phyloP scores from a whole-genome alignment of 2,113 vertebrate genomes.

The Percina caprodes region DNA sequence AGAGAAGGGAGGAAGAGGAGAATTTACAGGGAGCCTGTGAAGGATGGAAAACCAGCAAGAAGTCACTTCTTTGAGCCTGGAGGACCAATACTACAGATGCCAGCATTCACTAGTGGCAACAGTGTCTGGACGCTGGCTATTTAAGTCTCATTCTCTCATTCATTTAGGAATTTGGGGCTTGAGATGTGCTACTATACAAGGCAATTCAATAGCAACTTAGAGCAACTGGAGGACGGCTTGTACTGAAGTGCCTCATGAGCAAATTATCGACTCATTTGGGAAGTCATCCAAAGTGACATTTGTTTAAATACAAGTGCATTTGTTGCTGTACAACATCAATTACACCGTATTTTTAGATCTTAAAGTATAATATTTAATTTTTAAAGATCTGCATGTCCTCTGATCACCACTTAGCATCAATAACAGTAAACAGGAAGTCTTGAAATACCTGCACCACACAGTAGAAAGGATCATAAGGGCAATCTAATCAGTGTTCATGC shows the following conservation, averaged over 20 bases:
- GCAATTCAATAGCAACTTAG: conserved; percentile 38
- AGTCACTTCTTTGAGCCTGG: conserved; percentile 56
- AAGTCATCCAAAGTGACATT: conserved; percentile 42
- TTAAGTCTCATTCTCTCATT: conserved; percentile 44
- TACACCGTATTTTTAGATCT: conserved; percentile 33
- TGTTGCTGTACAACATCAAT: conserved; percentile 37
- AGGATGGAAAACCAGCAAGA: conserved; percentile 72
- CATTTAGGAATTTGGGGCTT: conserved; percentile 49
- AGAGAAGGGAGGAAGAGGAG: conserved; percentile 63
- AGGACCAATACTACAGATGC: conserved; percentile 56
- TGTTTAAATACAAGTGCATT: conserved; percentile 25
- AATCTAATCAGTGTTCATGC: conserved; percentile 39
- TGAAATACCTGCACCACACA: conserved; percentile 28
- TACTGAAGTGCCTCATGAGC: conserved; percentile 24
- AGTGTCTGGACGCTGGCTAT: conserved; percentile 41
- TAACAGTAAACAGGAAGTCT: conserved; percentile 37
- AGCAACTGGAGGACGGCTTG: conserved; percentile 1
- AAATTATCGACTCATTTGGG: conserved; percentile 47
- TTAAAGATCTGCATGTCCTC: conserved; percentile 37
- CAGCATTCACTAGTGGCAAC: conserved; percentile 59
- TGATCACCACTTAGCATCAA: conserved; percentile 40
- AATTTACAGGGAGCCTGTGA: conserved; percentile 69
- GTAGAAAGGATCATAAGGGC: conserved; percentile 12
- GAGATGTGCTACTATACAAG: conserved; percentile 31
- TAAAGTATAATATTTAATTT: conserved; percentile 26